A percentile compares a stretch with the other conserved stretches of the same genome.
These are phyloP conservation scores for Chrysogorgia sp. DNA, from an alignment of 92 coral and sea anemone genomes.

Conservation along the genomic window DNA sequence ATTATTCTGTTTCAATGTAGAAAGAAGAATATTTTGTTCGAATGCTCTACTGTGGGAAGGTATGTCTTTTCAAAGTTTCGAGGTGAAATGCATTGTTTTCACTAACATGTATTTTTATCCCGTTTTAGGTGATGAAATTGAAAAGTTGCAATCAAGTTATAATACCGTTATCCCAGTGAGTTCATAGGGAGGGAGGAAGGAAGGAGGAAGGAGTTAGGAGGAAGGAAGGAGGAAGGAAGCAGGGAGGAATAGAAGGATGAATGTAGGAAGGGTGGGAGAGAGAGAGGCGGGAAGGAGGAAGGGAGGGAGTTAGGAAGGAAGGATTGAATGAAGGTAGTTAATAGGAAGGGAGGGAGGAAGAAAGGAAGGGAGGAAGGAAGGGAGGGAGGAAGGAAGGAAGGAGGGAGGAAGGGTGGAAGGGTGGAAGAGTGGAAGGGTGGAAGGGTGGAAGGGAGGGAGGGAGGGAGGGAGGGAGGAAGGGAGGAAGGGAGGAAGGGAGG, in stretches of 20 bases:
- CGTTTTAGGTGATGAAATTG: conserved; percentile 1
- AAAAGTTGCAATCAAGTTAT: neutral
- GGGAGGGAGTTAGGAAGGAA: conserved; percentile 27
- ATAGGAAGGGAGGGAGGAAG: conserved; percentile 2
- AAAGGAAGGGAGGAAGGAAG: too few relatives aligned
- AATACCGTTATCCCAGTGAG: conserved; percentile 9
- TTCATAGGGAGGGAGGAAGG: neutral
- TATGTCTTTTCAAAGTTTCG: conserved; percentile 15
- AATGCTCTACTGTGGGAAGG: conserved; percentile 81
- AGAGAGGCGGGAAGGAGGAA: conserved; percentile 17
- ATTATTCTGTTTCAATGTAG: conserved; percentile 47
- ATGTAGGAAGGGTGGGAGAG: conserved; percentile 23
- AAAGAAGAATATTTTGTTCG: conserved; percentile 68
- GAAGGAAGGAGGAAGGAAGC: too few relatives aligned
- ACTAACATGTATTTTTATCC: neutral
- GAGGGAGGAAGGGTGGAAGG: conserved; percentile 42
- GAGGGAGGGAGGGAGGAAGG: conserved; percentile 28
- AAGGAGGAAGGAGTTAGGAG: too few relatives aligned
- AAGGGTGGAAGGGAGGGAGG: conserved; percentile 29
- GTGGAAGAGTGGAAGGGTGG: conserved; percentile 30
- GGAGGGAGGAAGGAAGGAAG: conserved; percentile 6
- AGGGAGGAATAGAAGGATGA: neutral
- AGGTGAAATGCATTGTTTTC: neutral
- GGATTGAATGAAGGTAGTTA: neutral
- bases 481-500: neutral